These are phyloP conservation scores for Cichladusa arquata DNA, from an alignment of 2,113 vertebrate genomes.

Conservation along the genomic window DNA sequence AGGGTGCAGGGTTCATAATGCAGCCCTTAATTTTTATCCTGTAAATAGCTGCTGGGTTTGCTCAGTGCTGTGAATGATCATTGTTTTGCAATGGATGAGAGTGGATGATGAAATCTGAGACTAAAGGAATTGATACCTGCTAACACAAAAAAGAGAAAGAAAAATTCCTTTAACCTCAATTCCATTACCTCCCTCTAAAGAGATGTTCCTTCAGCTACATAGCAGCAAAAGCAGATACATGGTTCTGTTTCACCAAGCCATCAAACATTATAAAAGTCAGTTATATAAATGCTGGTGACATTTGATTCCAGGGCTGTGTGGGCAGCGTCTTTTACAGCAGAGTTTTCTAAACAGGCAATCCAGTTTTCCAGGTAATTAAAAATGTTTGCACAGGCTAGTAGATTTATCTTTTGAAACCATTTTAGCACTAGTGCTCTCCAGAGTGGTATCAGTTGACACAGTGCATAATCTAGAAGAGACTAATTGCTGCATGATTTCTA, in stretches of 20 bases:
- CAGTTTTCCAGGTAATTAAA: constrained; percentile 84
- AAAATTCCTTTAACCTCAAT: not conserved
- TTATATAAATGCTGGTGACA: constrained; percentile 78
- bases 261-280: constrained; percentile 75
- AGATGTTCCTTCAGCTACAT: constrained; percentile 45
- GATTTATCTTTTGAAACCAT: constrained; percentile 83
- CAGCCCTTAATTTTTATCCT: constrained; percentile 16
- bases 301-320: constrained; percentile 74
- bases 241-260: constrained; percentile 71
- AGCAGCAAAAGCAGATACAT: constrained; percentile 39
- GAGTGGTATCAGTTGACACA: constrained; percentile 85
- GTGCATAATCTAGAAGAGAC: constrained; percentile 84
- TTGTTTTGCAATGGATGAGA: constrained; percentile 12
- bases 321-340: constrained; percentile 74
- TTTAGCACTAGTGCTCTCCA: constrained; percentile 81
- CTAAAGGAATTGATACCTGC: constrained; percentile 23
- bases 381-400: constrained; percentile 82
- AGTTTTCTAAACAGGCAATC: constrained; percentile 77
- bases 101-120: constrained; percentile 32
- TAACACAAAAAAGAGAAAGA: constrained; percentile 1
- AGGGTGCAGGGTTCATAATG: not conserved
- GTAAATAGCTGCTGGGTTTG: constrained; percentile 19
- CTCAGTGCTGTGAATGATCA: constrained; percentile 19
- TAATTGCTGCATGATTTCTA: constrained; percentile 84
- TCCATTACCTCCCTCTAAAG: constrained; percentile 24